Conservation (phyloP, 2,888 invertebrate genomes). For the Sphinx pinastri region DNA sequence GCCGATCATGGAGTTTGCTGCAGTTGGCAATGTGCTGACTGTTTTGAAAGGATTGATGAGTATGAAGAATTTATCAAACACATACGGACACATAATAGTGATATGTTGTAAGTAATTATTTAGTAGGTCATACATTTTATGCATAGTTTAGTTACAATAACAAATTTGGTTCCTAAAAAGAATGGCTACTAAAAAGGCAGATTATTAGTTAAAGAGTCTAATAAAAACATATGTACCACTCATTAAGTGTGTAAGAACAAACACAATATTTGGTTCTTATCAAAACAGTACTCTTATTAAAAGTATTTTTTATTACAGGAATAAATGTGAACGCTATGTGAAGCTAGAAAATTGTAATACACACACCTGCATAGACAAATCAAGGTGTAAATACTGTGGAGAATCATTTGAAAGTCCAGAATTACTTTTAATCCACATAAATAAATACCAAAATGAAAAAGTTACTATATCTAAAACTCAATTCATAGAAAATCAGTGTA, state of each 20-base stretch:
- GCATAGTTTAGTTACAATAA: too few relatives aligned
- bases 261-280: too few relatives aligned
- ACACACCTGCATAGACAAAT: not conserved
- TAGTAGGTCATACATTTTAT: not conserved
- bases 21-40: constrained; percentile 1
- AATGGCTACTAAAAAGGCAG: too few relatives aligned
- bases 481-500: not conserved
- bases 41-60: not conserved
- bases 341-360: not conserved
- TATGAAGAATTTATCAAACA: not conserved
- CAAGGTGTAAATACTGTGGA: not conserved
- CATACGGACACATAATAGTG: not conserved
- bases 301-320: not conserved
- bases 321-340: not conserved
- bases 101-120: not conserved
- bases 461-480: not conserved
- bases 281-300: not conserved
- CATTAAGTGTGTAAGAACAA: too few relatives aligned
- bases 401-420: not conserved
- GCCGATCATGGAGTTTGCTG: not conserved
- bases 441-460: not conserved
- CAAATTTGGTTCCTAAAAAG: too few relatives aligned
- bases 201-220: too few relatives aligned
- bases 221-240: too few relatives aligned
- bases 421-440: not conserved